Evolutionary conservation across 2,113 vertebrate genomes (phyloP).

Genomic region (Plectropomus leopardus): DNA sequence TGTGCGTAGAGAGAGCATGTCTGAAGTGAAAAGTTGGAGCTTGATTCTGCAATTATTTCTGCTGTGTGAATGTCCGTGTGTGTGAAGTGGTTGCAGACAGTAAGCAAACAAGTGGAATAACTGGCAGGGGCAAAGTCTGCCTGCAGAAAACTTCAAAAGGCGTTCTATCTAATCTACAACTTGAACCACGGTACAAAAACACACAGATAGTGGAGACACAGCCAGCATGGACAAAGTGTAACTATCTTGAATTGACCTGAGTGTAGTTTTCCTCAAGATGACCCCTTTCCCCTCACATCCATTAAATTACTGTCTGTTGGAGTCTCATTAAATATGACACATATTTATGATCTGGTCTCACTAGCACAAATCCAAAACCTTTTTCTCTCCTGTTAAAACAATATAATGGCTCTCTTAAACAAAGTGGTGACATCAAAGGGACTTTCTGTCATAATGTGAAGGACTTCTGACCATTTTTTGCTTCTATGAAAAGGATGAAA

Average conservation of each 20-base stretch:
- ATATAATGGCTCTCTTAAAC: neutral
- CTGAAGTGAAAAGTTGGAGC: constrained; percentile 40
- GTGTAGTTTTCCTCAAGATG: neutral
- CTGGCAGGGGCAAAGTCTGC: constrained; percentile 83
- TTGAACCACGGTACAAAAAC: constrained; percentile 69
- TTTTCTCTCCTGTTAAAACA: neutral
- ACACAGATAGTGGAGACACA: constrained; percentile 59
- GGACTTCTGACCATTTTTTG: neutral
- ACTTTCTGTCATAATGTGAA: neutral
- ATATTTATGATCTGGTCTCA: neutral
- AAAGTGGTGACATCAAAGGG: neutral
- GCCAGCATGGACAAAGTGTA: constrained; percentile 20
- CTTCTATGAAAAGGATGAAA: neutral
- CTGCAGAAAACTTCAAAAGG: constrained; percentile 80
- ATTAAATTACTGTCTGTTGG: neutral
- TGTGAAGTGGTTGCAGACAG: constrained; percentile 54
- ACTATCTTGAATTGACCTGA: constrained; percentile 1
- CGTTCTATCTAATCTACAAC: constrained; percentile 81
- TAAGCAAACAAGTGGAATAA: constrained; percentile 74
- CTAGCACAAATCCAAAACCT: no score
- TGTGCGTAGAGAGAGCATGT: neutral
- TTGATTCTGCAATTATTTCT: constrained; percentile 35
- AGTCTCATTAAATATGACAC: neutral
- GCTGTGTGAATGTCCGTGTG: neutral
- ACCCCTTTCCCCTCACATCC: neutral